These are phyloP conservation scores for Aethes cnicana DNA, from an alignment of 2,888 invertebrate genomes.

Conservation along the genomic window DNA sequence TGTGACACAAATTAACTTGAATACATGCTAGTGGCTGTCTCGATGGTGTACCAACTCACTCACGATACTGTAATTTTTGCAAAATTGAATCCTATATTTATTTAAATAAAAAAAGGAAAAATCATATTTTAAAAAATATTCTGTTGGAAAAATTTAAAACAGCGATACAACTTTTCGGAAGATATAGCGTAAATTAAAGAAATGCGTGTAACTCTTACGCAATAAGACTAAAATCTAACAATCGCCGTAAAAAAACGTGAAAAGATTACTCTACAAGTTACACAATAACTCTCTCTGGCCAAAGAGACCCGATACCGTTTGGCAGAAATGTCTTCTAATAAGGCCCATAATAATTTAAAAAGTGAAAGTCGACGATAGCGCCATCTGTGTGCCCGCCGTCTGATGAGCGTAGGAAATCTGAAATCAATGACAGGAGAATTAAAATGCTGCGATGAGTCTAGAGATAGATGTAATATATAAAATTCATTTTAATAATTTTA, in stretches of 20 bases:
- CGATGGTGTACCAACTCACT: too few species aligned
- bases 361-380: conserved; percentile 35
- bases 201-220: conserved; percentile 13
- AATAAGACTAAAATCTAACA: conserved; percentile 4
- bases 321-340: not conserved
- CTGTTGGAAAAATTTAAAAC: too few species aligned
- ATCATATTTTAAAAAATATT: too few species aligned
- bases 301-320: conserved; percentile 10
- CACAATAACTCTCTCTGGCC: conserved; percentile 23
- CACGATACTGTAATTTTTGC: too few species aligned
- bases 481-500: too few species aligned
- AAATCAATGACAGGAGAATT: not conserved
- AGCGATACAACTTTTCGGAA: too few species aligned
- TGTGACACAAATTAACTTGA: too few species aligned
- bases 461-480: too few species aligned
- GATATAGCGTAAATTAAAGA: too few species aligned
- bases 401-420: conserved; percentile 5
- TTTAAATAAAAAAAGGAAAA: too few species aligned
- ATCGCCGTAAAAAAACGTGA: conserved; percentile 11
- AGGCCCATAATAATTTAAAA: conserved; percentile 27
- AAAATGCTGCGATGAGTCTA: not conserved
- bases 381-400: conserved; percentile 31
- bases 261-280: conserved; percentile 13
- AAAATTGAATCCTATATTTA: too few species aligned
- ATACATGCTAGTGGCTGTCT: too few species aligned